Conservation (phyloP, 2,113 vertebrate genomes). For the Pelodiscus sinensis region DNA sequence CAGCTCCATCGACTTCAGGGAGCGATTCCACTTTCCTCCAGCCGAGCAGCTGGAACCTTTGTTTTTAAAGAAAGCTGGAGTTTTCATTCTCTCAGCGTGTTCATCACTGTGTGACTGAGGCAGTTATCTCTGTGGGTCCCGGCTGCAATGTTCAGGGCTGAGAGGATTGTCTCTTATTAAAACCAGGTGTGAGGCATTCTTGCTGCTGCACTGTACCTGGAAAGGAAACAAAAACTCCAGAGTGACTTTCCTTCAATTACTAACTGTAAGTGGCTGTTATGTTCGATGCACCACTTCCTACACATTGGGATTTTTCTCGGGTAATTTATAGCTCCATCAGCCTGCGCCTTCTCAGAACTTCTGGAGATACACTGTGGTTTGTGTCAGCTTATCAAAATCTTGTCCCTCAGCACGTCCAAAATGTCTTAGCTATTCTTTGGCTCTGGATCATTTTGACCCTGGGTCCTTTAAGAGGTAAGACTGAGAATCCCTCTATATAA, state of each 20-base stretch:
- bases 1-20: background rate
- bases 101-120: conserved; percentile 45
- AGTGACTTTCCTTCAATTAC: conserved; percentile 59
- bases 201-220: conserved; percentile 65
- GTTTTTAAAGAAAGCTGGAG: conserved; percentile 50
- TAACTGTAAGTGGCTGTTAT: conserved; percentile 21
- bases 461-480: background rate
- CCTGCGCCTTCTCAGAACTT: conserved; percentile 38
- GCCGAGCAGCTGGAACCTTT: conserved; percentile 44
- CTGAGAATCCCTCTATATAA: background rate
- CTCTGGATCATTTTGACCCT: background rate
- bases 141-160: conserved; percentile 34
- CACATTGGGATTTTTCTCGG: conserved; percentile 56
- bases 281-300: conserved; percentile 41
- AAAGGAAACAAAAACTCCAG: conserved; percentile 47
- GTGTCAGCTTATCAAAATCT: background rate
- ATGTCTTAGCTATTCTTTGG: background rate
- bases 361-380: background rate
- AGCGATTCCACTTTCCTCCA: conserved; percentile 1
- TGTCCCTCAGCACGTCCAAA: accelerated
- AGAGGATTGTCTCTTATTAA: conserved; percentile 30
- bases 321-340: conserved; percentile 60
- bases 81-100: conserved; percentile 60
- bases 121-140: conserved; percentile 31
- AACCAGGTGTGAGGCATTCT: conserved; percentile 33